These are phyloP conservation scores for Sphinx pinastri DNA, from an alignment of 2,888 invertebrate species.

Conservation along the genomic window DNA sequence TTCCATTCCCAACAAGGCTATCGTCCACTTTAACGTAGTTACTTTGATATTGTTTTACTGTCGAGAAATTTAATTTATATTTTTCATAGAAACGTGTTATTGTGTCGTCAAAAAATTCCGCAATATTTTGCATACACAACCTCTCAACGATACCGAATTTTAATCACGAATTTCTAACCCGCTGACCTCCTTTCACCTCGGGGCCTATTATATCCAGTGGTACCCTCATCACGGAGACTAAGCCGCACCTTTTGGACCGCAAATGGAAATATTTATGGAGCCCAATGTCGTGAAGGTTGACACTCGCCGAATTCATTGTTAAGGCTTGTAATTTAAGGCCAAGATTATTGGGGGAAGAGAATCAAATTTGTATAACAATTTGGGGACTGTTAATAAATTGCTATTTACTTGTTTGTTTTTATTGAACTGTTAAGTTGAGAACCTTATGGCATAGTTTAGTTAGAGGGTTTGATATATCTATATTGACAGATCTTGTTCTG, in stretches of 20 bases:
- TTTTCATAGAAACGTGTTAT: neutral
- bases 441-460: neutral
- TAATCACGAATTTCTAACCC: constrained; percentile 39
- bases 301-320: constrained; percentile 54
- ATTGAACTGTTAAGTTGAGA: neutral
- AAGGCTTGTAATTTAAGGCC: constrained; percentile 34
- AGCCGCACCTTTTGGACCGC: constrained; percentile 43
- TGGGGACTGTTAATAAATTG: constrained; percentile 9
- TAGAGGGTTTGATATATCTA: neutral
- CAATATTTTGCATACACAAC: neutral
- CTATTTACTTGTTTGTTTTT: neutral
- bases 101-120: neutral
- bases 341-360: constrained; percentile 23
- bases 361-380: constrained; percentile 19
- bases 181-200: constrained; percentile 26
- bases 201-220: constrained; percentile 30
- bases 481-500: no score
- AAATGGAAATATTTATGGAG: constrained; percentile 60
- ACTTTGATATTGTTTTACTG: neutral
- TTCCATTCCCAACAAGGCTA: no score
- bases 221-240: constrained; percentile 52
- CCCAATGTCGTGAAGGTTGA: constrained; percentile 48
- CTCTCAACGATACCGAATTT: constrained; percentile 32
- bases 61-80: neutral
- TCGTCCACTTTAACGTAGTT: no score